Base-by-base conservation (phyloP, 2,797 vertebrate species). In the Cryptoblepharus egeriae region DNA sequence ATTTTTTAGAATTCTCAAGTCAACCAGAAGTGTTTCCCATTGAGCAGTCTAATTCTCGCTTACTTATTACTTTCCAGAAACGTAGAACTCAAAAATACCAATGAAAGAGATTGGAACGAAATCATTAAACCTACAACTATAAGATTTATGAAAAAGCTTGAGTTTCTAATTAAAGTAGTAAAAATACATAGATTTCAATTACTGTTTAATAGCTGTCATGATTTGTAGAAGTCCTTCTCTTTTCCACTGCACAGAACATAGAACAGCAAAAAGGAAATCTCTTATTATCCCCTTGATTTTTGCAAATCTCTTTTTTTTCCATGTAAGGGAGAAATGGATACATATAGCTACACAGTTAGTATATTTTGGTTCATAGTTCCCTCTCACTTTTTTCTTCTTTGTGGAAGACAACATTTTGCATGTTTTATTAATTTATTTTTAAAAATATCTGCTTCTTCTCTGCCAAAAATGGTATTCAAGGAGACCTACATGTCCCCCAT, bases 81-180 rank as follows among this genome's bases (percentile, higher is more conserved):
- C 32, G 28, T 68, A 32, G 26, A 78, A 57, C n/a, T 57, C 39
- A 69, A 58, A 69, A 77, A 39, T 52, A 69, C 35, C 42, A 32
- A n/a, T 9, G 61, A 77, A 65, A 64, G 42, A 49, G 26, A 69
- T 42, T 58, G 61, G 32, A 67, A 67, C 16, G 20, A 32, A 55
- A 55, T 69, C 77, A 79, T 79, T 57, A 79, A 79, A 65, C 26
- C 18, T 24, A 68, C 49, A 24, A 55, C 72, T 84, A 75, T 74
- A 77, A 89, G 88, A 68, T 85, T 91, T 85, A 81, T 82, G 82
- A 88, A 90, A n/a, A 90, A 91, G 85, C 69, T 88, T 85, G 79
- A 69, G 83, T 49, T 84, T 77, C 77, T 58, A 67, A 83, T 86
- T 85, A 82, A 88, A 88, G 72, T 77, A 32, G 60, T 30, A 81